These are phyloP conservation scores for Pampusana beccarii DNA, from an alignment of 2,113 vertebrate genomes.

Conservation along the genomic window DNA sequence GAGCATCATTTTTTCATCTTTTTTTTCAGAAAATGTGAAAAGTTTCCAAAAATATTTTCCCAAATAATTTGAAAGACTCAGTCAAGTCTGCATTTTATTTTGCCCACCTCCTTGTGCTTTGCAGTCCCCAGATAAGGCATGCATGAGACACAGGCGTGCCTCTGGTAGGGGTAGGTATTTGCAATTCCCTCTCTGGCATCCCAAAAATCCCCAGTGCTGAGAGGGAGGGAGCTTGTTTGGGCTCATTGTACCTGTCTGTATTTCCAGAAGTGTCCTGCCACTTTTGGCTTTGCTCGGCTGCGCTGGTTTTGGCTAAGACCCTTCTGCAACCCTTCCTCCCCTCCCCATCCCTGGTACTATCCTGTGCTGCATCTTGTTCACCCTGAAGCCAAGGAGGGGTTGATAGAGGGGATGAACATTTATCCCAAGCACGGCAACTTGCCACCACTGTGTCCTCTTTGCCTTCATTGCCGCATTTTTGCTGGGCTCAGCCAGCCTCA, in stretches of 20 bases:
- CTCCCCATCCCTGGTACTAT: fast-evolving
- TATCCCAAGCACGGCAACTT: not conserved
- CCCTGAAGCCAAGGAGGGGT: not conserved
- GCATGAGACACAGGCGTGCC: fast-evolving
- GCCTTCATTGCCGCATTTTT: not conserved
- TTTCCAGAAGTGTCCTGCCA: not conserved
- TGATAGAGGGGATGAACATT: not conserved
- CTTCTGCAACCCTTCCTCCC: not conserved
- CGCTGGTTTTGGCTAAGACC: not conserved
- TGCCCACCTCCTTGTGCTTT: not conserved
- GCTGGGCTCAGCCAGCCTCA: not conserved
- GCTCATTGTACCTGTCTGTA: not conserved
- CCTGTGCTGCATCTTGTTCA: not conserved
- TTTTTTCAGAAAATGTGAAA: not conserved
- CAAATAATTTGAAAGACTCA: not conserved
- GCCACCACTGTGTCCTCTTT: not conserved
- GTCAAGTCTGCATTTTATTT: not conserved
- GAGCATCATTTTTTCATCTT: not conserved
- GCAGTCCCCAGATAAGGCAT: not conserved
- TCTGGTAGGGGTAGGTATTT: not conserved
- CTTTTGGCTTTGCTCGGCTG: not conserved
- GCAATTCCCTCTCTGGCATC: not conserved
- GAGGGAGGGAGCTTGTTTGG: not conserved
- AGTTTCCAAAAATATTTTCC: fast-evolving
- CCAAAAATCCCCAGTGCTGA: not conserved